Evolutionary conservation across 2,888 invertebrate species (phyloP).

Genomic region (Ectemnius lituratus): DNA sequence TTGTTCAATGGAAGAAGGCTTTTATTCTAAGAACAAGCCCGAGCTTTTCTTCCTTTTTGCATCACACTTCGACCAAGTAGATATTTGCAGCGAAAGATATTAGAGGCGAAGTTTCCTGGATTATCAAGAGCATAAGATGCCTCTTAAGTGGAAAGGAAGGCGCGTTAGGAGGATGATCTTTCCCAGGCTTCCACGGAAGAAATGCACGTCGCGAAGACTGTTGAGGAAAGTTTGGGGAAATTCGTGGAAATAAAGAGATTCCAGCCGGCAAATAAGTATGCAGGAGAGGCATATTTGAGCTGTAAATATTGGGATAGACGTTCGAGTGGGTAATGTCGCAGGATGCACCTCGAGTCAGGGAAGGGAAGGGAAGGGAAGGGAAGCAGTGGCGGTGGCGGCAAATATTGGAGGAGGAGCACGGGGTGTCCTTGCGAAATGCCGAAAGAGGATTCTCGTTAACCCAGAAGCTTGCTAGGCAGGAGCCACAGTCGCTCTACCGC

Average conservation of each 20-base stretch:
- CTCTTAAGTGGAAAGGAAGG: too few species aligned
- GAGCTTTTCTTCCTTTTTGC: background rate
- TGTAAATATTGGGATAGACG: constrained; percentile 5
- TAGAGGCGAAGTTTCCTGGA: too few species aligned
- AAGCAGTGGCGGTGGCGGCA: constrained; percentile 20
- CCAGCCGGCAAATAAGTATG: background rate
- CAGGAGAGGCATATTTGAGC: constrained; percentile 10
- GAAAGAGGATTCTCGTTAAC: constrained; percentile 53
- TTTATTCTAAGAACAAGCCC: too few species aligned
- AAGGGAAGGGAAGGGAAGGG: background rate
- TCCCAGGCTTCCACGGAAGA: constrained; percentile 17
- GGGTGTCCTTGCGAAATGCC: constrained; percentile 35
- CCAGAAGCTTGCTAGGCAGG: constrained; percentile 21
- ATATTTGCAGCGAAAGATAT: too few species aligned
- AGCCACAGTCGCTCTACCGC: constrained; percentile 15
- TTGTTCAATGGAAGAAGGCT: too few species aligned
- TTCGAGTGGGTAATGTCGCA: constrained; percentile 42
- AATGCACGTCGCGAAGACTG: background rate
- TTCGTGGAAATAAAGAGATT: too few species aligned
- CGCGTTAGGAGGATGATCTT: too few species aligned
- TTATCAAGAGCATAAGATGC: too few species aligned
- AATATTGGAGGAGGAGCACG: constrained; percentile 52
- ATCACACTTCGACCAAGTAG: background rate
- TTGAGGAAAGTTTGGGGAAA: background rate
- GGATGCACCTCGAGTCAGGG: background rate